These are phyloP conservation scores for Limenitis arthemis DNA, from an alignment of 2,888 invertebrate genomes.

Conservation along the genomic window DNA sequence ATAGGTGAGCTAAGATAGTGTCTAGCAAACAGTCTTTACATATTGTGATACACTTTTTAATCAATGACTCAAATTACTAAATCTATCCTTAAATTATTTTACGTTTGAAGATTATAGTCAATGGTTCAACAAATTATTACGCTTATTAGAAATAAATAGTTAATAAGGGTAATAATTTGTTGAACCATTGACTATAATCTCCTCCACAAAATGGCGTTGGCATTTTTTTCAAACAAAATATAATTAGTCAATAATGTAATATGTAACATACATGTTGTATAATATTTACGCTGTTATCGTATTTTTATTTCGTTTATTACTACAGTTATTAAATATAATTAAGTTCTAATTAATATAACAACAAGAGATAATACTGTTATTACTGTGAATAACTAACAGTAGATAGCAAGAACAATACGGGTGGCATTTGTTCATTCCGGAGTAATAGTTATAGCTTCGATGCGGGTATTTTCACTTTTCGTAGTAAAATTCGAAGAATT, in stretches of 20 bases:
- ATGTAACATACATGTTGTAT: too few relatives aligned
- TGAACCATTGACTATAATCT: too few relatives aligned
- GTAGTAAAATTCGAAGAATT: conserved; percentile 37
- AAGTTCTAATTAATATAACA: neutral
- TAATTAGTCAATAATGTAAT: too few relatives aligned
- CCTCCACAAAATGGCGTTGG: too few relatives aligned
- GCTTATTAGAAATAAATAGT: too few relatives aligned
- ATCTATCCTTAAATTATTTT: too few relatives aligned
- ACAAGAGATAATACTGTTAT: neutral
- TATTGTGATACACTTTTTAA: neutral
- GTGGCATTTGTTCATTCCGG: conserved; percentile 12
- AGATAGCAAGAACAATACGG: conserved; percentile 7
- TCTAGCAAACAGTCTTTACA: neutral
- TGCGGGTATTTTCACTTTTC: conserved; percentile 55
- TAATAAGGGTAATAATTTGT: too few relatives aligned
- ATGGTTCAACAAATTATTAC: too few relatives aligned
- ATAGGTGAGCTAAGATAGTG: conserved; percentile 11
- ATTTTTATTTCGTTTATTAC: too few relatives aligned
- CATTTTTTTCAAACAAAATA: too few relatives aligned
- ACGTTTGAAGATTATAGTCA: too few relatives aligned
- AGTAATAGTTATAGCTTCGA: conserved; percentile 17
- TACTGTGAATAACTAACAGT: neutral
- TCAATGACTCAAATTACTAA: neutral
- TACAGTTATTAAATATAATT: neutral
- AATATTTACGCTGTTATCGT: too few relatives aligned